phyloP scores from a whole-genome alignment of 1,140 invertebrate genomes.

The Drosophila seguyi region DNA sequence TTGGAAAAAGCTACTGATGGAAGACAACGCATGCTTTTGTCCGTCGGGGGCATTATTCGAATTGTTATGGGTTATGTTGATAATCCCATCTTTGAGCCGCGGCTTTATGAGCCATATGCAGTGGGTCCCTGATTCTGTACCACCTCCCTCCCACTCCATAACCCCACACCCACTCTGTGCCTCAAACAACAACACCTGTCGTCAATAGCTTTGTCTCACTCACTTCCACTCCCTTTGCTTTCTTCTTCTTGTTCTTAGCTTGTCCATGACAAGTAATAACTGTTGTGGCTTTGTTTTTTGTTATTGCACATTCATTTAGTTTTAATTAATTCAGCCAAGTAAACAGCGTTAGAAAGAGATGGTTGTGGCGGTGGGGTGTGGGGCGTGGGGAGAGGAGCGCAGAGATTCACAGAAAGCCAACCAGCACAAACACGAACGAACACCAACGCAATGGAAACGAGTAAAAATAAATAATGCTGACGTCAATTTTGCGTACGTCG shows the following conservation, averaged over 20 bases:
- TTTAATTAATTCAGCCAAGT: slow-evolving; percentile 77
- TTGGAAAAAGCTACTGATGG: neutral
- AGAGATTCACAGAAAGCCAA: slow-evolving; percentile 28
- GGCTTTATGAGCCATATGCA: slow-evolving; percentile 10
- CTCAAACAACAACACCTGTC: slow-evolving; percentile 12
- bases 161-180: too few species aligned
- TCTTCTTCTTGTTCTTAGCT: slow-evolving; percentile 20
- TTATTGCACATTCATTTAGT: slow-evolving; percentile 71
- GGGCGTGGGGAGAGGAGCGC: neutral
- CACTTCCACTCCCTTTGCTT: neutral
- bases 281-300: slow-evolving; percentile 51
- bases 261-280: slow-evolving; percentile 59
- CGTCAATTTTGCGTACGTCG: slow-evolving; percentile 85
- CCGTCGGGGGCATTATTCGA: slow-evolving; percentile 7
- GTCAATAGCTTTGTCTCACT: slow-evolving; percentile 20
- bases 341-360: slow-evolving; percentile 37
- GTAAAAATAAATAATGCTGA: slow-evolving; percentile 81
- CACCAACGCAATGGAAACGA: slow-evolving; percentile 58
- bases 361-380: neutral
- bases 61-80: slow-evolving; percentile 7
- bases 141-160: too few species aligned
- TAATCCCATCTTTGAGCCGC: slow-evolving; percentile 20
- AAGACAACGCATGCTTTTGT: neutral
- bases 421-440: slow-evolving; percentile 26
- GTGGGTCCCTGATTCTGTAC: neutral